Evolutionary conservation across 2,888 invertebrate genomes (phyloP), one percentile per base, ranked within the genome.

Genomic region (Boloria selene): DNA sequence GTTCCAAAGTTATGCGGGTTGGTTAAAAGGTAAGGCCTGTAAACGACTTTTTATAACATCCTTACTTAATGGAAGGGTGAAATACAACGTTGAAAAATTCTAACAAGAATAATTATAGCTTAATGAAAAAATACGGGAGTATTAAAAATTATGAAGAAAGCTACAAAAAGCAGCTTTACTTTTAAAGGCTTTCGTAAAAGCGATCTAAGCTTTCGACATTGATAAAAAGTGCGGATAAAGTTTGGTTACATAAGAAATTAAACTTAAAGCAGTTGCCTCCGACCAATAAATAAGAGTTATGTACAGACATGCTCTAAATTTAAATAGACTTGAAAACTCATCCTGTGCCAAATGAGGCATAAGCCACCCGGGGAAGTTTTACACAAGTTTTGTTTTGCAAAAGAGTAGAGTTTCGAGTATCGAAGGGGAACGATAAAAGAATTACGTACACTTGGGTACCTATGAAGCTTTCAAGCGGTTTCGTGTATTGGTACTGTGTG

Each of bases 261-360:
- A 22, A 45, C 22, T 60, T 49, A 17, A 54, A 65, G 61, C 42
- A 61, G 44, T 63, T 51, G 64, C 56, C 49, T 52, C 45, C 38
- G 45, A 59, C 54, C 51, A 51, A 65, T 66, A 66, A 68, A 68
- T 66, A 68, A 69, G 64, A 64, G 58, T 58, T 69, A 68, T 49
- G 68, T 69, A 65, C 68, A 71, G 69, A 73, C 72, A 72, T 72
- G 71, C 71, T 71, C 73, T 75, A 77, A 77, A 79, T 80, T 80
- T 77, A 78, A 80, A 81, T 78, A 74, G 75, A 77, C 74, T 77
- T 74, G 65, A 71, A 67, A 79, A 78, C 74, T 77, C 75, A 77
- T 79, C 78, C 73, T 71, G 73, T 70, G 77, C 75, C 77, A 79
- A 80, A 81, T 80, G 81, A 80, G 79, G 75, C 79, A 73, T 76